Conservation (phyloP, 2,113 vertebrate species). For the Mormyrus iriodes region DNA sequence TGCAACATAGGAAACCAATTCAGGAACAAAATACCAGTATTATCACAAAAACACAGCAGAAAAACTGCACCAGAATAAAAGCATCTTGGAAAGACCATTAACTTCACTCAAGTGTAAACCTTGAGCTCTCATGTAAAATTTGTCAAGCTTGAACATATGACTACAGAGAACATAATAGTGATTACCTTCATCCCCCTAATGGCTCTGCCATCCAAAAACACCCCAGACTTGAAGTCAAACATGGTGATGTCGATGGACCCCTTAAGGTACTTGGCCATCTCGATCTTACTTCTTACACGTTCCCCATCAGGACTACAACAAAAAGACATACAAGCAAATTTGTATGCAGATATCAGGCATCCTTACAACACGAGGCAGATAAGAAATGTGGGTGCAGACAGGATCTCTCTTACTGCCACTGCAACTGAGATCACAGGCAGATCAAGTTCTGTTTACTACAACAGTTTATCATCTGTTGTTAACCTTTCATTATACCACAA, state of each 20-base stretch:
- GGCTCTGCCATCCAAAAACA: constrained; percentile 38
- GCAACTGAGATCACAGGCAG: neutral
- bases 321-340: neutral
- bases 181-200: constrained; percentile 28
- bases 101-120: neutral
- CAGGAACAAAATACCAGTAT: neutral
- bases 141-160: neutral
- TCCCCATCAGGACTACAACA: constrained; percentile 55
- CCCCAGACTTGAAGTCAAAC: constrained; percentile 61
- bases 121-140: neutral
- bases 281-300: constrained; percentile 62
- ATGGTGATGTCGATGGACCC: constrained; percentile 51
- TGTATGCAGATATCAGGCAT: neutral
- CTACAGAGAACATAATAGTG: neutral
- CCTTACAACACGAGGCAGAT: neutral
- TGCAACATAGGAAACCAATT: neutral
- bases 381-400: neutral
- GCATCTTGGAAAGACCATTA: neutral
- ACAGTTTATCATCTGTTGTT: neutral
- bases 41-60: neutral
- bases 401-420: neutral
- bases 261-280: constrained; percentile 54
- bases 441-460: neutral
- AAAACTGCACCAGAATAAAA: neutral
- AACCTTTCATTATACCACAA: neutral